Evolutionary conservation across 2,113 vertebrate species (phyloP).

Genomic region (Syngnathus scovelli): DNA sequence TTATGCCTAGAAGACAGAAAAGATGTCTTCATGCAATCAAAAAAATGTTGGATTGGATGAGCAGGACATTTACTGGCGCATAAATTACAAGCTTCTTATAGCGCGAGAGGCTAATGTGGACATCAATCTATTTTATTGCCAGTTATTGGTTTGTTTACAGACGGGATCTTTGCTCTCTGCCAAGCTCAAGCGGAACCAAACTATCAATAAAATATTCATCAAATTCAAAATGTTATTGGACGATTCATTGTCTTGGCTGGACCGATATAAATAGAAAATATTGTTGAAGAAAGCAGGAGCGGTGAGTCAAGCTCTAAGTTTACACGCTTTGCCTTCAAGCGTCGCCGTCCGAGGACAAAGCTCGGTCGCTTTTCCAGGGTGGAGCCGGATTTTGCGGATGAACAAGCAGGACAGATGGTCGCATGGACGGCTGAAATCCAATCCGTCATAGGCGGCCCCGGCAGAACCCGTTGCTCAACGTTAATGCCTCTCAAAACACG

Average conservation of each 20-base stretch:
- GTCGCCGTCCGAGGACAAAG: conserved; percentile 25
- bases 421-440: conserved; percentile 22
- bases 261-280: not conserved
- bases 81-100: not conserved
- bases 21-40: not conserved
- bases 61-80: not conserved
- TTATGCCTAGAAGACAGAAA: not conserved
- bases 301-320: not conserved
- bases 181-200: not conserved
- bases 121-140: not conserved
- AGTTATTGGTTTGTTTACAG: not conserved
- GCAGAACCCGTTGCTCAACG: conserved; percentile 35
- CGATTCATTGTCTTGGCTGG: not conserved
- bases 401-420: conserved; percentile 28
- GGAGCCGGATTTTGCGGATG: conserved; percentile 31
- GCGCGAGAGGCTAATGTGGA: not conserved
- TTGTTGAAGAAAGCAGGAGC: not conserved
- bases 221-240: not conserved
- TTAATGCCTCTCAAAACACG: conserved; percentile 28
- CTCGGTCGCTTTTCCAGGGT: conserved; percentile 38
- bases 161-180: not conserved
- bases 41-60: not conserved
- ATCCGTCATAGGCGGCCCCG: conserved; percentile 27
- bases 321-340: conserved; percentile 14
- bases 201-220: too few species aligned